Base-by-base conservation (phyloP, 2,113 vertebrate species). In the Ptilonorhynchus violaceus region DNA sequence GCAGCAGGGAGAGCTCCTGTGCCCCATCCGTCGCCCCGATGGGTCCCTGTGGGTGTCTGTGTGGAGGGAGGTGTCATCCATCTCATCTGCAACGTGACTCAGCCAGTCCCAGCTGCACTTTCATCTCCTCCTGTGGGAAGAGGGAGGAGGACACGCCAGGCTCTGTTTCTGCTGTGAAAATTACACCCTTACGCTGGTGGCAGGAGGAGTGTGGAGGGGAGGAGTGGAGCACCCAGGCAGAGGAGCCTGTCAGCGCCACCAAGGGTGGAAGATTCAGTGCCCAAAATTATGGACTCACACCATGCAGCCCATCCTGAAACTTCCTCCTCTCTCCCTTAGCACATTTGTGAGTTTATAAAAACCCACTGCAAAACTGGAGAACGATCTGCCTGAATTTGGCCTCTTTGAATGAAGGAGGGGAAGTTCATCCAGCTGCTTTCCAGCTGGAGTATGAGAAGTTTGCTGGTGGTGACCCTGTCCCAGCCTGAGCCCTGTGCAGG, bases 101-200 rank as follows among this genome's bases (percentile, higher is more conserved):
- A 97, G 30, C 66, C 78, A 42, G 81, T 37, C 89, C 92, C 96
- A 95, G 93, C 96, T 96, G 96, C 7, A 8, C 82, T 94, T 75
- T 53, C 84, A 42, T 69, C 67, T 82, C 52, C 44, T 82, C 59
- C 59, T 35, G 83, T 37, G 67, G 84, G 86, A 92, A 92, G 87
- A 72, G 64, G 73, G 69, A 94, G 89, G 79, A 92, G 70, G 78
- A 63, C 22, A 11, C 67, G 2, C 22, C 16, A 66, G 77, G 21
- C 85, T 87, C 73, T 92, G 55, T 87, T 87, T 93, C 75, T 89
- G 84, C 76, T 63, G 4, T 23, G 64, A 72, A 95, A 94, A 92
- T 82, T 64, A 68, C 67, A 91, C 75, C 84, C 90, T 82, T 24
- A 14, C 1, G 3, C 15, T 64, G 10, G 47, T 25, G 3, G 52